Evolutionary conservation across 2,888 invertebrate genomes (phyloP), one percentile per base, ranked within the genome.

Genomic region (Eristalinus sepulchralis): DNA sequence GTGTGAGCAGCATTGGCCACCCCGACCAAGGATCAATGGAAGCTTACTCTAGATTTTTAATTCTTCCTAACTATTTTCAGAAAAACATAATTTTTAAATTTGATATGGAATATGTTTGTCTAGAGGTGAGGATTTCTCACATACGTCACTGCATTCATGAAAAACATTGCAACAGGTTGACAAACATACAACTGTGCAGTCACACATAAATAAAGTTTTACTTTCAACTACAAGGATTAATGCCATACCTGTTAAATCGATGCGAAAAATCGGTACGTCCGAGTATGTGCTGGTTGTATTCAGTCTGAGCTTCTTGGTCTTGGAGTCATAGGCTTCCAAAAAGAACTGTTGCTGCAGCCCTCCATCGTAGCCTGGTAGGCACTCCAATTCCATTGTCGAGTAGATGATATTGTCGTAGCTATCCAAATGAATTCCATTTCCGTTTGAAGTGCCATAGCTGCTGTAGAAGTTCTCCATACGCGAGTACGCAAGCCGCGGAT

Each of bases 291-390:
- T 95, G 88, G 95, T 95, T 88, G 95, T 94, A 91, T 96, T 97
- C 88, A 96, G 94, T 72, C 96, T 93, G 39, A 96, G 93, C 88
- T 94, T 94, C 90, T 95, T 95, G 20, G 96, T 96, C 89, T 94
- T 93, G 0, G 96, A 95, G 89, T 97, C 97, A 89, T 96, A 95
- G 0, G 97, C 97, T 92, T 97, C 97, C 80, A 98, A 93, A 71
- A 96, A 93, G 93, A 97, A 97, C 88, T 95, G 95, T 92, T 98
- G 98, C 57, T 96, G 96, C 80, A 98, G 94, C 0, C 98, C 98
- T 1, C 98, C 97, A 90, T 98, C 97, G 92, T 97, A 97, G 60
- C 97, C 98, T 0, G 96, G 95, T 81, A 96, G 95, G 92, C 98
- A 98, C 89, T 97, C 96, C 81, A 98, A 95, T 90, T 96, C 96